Evolutionary conservation across 2,113 vertebrate species (phyloP).

Genomic region (Amazona vittata): DNA sequence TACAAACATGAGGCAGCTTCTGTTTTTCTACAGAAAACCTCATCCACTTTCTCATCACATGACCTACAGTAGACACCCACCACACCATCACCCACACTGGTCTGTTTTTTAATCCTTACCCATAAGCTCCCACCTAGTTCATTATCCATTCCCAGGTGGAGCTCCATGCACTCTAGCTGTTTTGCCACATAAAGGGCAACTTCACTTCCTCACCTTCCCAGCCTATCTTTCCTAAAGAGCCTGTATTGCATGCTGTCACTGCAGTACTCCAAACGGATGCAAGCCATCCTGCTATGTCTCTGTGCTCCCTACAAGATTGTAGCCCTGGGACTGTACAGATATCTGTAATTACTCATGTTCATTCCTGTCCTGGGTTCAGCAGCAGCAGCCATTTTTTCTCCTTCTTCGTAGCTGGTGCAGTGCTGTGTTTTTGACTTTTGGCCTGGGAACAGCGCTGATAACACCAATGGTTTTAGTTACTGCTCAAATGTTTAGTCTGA

Average conservation of each 20-base stretch:
- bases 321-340: not conserved
- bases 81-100: not conserved
- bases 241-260: not conserved
- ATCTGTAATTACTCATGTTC: not conserved
- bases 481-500: no score
- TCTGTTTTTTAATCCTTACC: not conserved
- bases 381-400: no score
- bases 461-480: no score
- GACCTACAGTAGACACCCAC: not conserved
- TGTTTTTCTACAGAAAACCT: not conserved
- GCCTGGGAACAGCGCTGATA: no score
- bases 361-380: not conserved
- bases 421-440: no score
- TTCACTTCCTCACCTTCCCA: no score
- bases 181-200: not conserved
- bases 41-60: not conserved
- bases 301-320: fast-evolving
- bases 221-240: not conserved
- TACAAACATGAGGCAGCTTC: not conserved
- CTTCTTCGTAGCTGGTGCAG: no score
- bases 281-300: not conserved
- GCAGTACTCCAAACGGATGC: not conserved
- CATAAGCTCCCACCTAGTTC: not conserved
- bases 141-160: not conserved
- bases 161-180: not conserved